Percentiles rank a stretch among this genome's conserved stretches.
These are phyloP conservation scores for Mylabris sibirica DNA, from an alignment of 2,888 invertebrate genomes.

Conservation along the genomic window DNA sequence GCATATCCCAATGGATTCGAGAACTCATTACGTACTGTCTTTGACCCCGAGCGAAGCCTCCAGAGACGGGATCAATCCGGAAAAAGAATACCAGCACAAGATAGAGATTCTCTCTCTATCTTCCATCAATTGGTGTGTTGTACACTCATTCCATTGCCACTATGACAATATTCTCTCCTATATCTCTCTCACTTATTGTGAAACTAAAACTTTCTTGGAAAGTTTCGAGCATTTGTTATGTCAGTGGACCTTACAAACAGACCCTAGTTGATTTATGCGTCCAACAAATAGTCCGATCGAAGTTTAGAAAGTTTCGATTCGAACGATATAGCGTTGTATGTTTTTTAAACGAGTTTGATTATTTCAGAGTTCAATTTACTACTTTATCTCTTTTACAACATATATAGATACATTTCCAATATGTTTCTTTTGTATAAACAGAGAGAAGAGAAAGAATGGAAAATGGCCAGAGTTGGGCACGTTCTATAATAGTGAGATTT, in stretches of 20 bases:
- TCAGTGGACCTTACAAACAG: slow-evolving; percentile 55
- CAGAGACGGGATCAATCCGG: slow-evolving; percentile 54
- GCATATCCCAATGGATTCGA: slow-evolving; percentile 56
- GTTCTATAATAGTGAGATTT: not conserved
- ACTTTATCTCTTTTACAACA: slow-evolving; percentile 9
- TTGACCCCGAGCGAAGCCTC: slow-evolving; percentile 57
- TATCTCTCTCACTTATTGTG: not conserved
- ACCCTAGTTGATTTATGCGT: slow-evolving; percentile 55
- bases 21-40: slow-evolving; percentile 61
- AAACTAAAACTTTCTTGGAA: slow-evolving; percentile 25
- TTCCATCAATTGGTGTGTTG: not conserved
- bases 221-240: slow-evolving; percentile 59
- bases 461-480: slow-evolving; percentile 12
- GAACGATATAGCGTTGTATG: slow-evolving; percentile 45
- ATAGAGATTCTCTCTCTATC: not conserved
- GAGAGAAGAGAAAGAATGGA: not conserved
- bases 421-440: slow-evolving; percentile 12
- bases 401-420: slow-evolving; percentile 7
- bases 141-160: not conserved
- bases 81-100: slow-evolving; percentile 43
- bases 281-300: slow-evolving; percentile 55
- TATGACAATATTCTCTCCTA: not conserved
- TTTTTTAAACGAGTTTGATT: slow-evolving; percentile 49
- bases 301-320: slow-evolving; percentile 52
- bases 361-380: slow-evolving; percentile 28